A percentile compares a stretch with the other conserved stretches of the same genome.
Conservation (phyloP, 2,113 vertebrate genomes). For the Rhea pennata region DNA sequence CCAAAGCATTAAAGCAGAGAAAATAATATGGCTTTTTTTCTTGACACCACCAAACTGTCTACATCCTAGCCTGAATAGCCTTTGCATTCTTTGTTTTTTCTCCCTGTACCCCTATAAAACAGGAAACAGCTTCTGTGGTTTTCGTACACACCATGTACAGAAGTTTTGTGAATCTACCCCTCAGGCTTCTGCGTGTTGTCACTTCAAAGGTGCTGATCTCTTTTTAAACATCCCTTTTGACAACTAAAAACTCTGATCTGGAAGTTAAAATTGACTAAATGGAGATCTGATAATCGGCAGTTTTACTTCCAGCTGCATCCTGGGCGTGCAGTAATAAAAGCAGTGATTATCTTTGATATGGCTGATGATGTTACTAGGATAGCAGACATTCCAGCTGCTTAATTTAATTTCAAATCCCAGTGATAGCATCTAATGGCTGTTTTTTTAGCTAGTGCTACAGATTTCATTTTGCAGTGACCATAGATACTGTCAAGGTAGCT, state of each 20-base stretch:
- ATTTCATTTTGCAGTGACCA: constrained; percentile 54
- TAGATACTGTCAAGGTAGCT: not conserved
- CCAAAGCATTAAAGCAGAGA: constrained; percentile 33
- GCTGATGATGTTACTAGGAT: constrained; percentile 58
- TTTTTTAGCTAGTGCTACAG: constrained; percentile 39
- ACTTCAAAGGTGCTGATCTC: constrained; percentile 51
- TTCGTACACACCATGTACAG: not conserved
- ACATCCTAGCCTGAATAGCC: not conserved
- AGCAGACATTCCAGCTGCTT: constrained; percentile 60
- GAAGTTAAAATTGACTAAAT: constrained; percentile 67
- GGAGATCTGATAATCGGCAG: constrained; percentile 63
- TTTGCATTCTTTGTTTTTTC: constrained; percentile 33
- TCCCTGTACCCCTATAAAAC: constrained; percentile 38
- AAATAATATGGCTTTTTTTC: constrained; percentile 41
- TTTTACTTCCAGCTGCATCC: constrained; percentile 61
- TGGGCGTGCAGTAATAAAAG: constrained; percentile 61
- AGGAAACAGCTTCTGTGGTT: constrained; percentile 15
- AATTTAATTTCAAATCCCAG: constrained; percentile 70
- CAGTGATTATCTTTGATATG: constrained; percentile 56
- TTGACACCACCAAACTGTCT: constrained; percentile 18
- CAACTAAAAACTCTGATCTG: constrained; percentile 62
- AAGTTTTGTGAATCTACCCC: constrained; percentile 45
- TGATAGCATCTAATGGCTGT: constrained; percentile 31
- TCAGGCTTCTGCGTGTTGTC: constrained; percentile 37
- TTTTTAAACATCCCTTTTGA: constrained; percentile 67